Evolutionary conservation across 1,140 invertebrate genomes (phyloP).

Genomic region (Kradibia gibbosae): DNA sequence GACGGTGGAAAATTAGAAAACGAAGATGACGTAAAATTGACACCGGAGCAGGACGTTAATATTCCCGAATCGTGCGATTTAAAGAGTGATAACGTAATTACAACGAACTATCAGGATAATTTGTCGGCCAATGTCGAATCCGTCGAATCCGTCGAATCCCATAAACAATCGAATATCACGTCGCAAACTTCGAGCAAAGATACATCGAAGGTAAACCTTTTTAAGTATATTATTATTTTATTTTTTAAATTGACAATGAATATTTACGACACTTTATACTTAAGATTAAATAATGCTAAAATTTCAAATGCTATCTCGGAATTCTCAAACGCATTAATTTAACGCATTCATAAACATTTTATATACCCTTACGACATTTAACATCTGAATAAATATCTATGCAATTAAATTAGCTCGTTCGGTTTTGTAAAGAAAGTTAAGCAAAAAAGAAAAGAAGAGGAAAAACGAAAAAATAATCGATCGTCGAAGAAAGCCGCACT

Average conservation of each 20-base stretch:
- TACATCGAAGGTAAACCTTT: slow-evolving; percentile 34
- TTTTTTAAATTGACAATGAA: slow-evolving; percentile 6
- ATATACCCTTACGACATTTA: too few relatives aligned
- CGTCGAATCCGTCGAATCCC: not conserved
- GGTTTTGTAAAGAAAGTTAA: too few relatives aligned
- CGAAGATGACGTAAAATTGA: slow-evolving; percentile 60
- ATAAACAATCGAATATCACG: not conserved
- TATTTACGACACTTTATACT: not conserved
- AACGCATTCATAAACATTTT: not conserved
- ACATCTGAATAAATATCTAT: too few relatives aligned
- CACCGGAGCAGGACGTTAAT: slow-evolving; percentile 51
- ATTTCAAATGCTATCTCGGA: not conserved
- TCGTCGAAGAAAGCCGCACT: too few relatives aligned
- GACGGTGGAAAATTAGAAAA: slow-evolving; percentile 69
- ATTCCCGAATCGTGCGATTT: slow-evolving; percentile 8
- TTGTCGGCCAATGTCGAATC: slow-evolving; percentile 10
- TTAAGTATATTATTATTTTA: not conserved
- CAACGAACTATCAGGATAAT: not conserved
- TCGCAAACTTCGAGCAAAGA: not conserved
- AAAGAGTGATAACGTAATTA: not conserved
- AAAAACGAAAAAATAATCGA: too few relatives aligned
- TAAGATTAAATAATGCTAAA: not conserved
- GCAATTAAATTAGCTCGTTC: too few relatives aligned
- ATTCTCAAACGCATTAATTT: not conserved
- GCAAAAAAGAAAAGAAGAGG: too few relatives aligned